These are phyloP conservation scores for Tragelaphus strepsiceros DNA, from an alignment of 2,113 vertebrate genomes.

Conservation along the genomic window DNA sequence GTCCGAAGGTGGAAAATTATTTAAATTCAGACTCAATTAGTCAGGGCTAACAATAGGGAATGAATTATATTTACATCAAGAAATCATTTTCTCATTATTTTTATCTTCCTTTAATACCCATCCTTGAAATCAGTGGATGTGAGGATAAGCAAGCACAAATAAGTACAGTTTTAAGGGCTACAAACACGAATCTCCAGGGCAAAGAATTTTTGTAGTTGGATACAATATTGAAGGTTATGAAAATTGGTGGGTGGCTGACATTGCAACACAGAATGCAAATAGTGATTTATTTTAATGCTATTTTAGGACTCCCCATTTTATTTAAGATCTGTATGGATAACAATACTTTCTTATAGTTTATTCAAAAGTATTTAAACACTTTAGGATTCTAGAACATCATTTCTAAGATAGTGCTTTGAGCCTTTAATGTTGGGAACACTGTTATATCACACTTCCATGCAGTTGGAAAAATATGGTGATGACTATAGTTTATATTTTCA, in stretches of 20 bases:
- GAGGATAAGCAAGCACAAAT: background rate
- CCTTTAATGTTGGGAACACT: background rate
- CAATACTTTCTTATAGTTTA: conserved; percentile 13
- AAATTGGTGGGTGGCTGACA: background rate
- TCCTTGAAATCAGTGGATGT: background rate
- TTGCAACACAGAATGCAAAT: background rate
- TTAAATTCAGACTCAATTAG: background rate
- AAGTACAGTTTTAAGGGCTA: background rate
- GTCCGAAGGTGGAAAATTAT: background rate
- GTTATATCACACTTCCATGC: conserved; percentile 5
- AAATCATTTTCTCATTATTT: background rate
- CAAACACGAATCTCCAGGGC: background rate
- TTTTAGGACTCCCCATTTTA: background rate
- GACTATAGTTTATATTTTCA: conserved; percentile 31
- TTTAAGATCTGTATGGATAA: background rate
- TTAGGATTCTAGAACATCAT: background rate
- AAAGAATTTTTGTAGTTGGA: background rate
- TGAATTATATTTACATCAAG: background rate
- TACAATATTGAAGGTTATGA: background rate
- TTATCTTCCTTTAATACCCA: background rate
- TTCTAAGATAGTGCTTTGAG: background rate
- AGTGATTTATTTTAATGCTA: background rate
- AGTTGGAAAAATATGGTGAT: background rate
- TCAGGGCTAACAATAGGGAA: background rate
- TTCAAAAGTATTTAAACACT: conserved; percentile 22